Percentiles rank a stretch among this genome's conserved stretches.
Evolutionary conservation across 2,797 vertebrate species (phyloP).

Genomic region (Tragelaphus eurycerus): DNA sequence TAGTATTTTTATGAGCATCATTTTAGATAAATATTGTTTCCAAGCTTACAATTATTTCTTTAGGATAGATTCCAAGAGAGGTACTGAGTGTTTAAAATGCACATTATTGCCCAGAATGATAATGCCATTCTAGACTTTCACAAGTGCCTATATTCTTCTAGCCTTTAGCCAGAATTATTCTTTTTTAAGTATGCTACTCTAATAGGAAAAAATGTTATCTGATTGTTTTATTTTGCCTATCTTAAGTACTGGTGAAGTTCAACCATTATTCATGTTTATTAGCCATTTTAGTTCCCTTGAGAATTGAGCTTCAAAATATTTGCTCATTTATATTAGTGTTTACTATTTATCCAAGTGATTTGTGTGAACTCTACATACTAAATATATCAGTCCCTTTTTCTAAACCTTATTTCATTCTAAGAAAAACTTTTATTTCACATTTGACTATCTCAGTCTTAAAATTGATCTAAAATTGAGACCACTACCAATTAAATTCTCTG

Average conservation of each 20-base stretch:
- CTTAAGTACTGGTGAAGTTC: slow-evolving; percentile 23
- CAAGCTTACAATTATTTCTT: slow-evolving; percentile 27
- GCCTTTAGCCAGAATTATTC: neutral
- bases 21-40: slow-evolving; percentile 12
- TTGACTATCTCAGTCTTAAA: neutral
- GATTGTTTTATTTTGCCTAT: slow-evolving; percentile 42
- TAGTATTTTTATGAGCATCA: slow-evolving; percentile 28
- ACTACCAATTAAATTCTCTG: slow-evolving; percentile 37
- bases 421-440: neutral
- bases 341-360: slow-evolving; percentile 50
- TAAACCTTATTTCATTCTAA: neutral
- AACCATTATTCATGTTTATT: slow-evolving; percentile 50
- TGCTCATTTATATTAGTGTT: slow-evolving; percentile 4
- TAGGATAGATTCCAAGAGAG: neutral
- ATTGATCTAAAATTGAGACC: neutral
- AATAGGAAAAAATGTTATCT: slow-evolving; percentile 41
- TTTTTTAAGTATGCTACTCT: neutral
- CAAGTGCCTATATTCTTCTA: neutral
- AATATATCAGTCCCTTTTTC: neutral
- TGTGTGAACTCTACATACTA: neutral
- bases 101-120: neutral
- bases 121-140: neutral
- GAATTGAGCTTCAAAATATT: slow-evolving; percentile 25
- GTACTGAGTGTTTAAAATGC: neutral
- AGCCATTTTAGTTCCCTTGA: slow-evolving; percentile 39